These are phyloP conservation scores for Myotis daubentonii DNA, from an alignment of 2,797 vertebrate genomes.

Conservation along the genomic window DNA sequence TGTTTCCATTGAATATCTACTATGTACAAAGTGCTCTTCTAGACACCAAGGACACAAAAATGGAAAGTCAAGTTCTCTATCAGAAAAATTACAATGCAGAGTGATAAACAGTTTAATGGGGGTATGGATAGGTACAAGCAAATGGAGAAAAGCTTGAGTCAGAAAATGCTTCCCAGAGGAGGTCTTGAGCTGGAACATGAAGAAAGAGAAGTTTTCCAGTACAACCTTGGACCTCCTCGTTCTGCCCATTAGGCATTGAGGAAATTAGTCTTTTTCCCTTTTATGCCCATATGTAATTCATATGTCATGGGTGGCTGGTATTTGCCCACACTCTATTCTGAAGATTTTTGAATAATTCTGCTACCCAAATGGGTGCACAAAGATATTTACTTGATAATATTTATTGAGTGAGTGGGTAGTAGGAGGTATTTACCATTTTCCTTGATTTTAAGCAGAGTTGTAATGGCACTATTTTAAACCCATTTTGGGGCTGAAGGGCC, in stretches of 20 bases:
- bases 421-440: conserved; percentile 51
- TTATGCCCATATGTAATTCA: neutral
- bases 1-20: neutral
- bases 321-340: neutral
- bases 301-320: neutral
- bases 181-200: neutral
- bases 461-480: conserved; percentile 74
- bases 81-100: neutral
- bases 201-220: neutral
- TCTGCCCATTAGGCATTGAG: neutral
- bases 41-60: neutral
- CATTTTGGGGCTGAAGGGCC: conserved; percentile 67
- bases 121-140: neutral
- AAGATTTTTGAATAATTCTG: conserved; percentile 27
- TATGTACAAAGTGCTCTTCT: neutral
- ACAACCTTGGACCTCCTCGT: neutral
- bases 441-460: conserved; percentile 60
- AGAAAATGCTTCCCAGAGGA: neutral
- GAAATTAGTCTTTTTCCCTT: neutral
- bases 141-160: neutral
- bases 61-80: neutral
- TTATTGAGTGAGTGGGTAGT: conserved; percentile 70
- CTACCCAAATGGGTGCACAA: neutral
- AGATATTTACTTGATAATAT: conserved; percentile 48
- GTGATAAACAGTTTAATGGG: neutral